Conservation (phyloP, 2,888 invertebrate genomes). For the Flexamia atlantica region DNA sequence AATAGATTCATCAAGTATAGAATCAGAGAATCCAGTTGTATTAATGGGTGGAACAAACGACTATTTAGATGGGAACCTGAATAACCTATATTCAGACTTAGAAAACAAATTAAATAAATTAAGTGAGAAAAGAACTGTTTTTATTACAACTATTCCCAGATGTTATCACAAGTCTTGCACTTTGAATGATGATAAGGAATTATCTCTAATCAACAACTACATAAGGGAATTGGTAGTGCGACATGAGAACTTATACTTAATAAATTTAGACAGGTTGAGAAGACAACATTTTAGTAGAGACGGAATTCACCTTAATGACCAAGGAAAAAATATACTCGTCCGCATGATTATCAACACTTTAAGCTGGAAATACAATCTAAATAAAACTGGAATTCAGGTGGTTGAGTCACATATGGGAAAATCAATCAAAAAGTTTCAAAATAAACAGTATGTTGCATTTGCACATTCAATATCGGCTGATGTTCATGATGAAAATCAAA, state of each 20-base stretch:
- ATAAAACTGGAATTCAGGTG: neutral
- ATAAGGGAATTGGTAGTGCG: neutral
- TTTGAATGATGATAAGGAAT: neutral
- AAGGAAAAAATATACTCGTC: neutral
- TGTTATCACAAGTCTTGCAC: neutral
- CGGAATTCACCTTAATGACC: neutral
- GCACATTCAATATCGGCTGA: slow-evolving; percentile 9
- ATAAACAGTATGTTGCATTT: neutral
- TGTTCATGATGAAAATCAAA: neutral
- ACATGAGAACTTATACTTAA: neutral
- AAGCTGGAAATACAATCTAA: neutral
- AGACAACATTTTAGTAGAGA: neutral
- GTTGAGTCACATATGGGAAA: neutral
- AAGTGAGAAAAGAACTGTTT: neutral
- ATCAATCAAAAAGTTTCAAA: neutral
- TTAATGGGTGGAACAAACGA: slow-evolving; percentile 2
- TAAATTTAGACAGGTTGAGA: neutral
- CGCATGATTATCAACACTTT: neutral
- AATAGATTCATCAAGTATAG: neutral
- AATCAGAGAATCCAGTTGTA: neutral
- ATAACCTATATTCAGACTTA: neutral
- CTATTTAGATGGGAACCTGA: neutral
- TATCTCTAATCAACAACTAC: neutral
- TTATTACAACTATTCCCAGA: neutral
- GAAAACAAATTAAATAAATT: neutral